Evolutionary conservation across 2,888 invertebrate species (phyloP).

Genomic region (Trilocha varians): DNA sequence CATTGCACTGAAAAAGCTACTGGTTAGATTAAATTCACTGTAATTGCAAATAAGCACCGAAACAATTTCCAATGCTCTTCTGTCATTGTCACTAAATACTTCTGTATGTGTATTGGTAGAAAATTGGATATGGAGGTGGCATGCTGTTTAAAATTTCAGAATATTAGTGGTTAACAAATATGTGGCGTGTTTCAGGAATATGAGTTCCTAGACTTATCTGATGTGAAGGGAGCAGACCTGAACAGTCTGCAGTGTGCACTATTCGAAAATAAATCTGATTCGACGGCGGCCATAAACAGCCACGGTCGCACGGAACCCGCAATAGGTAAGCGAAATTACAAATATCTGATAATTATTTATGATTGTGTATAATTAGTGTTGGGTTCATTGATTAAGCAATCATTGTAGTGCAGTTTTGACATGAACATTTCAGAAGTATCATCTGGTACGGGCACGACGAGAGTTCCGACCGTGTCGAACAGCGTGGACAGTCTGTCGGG

Average conservation of each 20-base stretch:
- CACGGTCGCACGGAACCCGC: constrained; percentile 46
- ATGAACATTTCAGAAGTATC: constrained; percentile 38
- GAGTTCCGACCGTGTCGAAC: constrained; percentile 60
- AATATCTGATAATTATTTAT: background rate
- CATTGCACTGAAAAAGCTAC: background rate
- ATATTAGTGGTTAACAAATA: constrained; percentile 24
- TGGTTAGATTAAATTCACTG: background rate
- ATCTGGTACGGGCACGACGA: constrained; percentile 56
- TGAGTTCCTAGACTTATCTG: constrained; percentile 83
- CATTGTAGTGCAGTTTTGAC: background rate
- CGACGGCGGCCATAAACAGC: constrained; percentile 35
- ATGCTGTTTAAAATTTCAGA: constrained; percentile 7
- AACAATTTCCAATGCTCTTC: background rate
- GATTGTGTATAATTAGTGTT: background rate
- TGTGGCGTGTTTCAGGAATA: constrained; percentile 71
- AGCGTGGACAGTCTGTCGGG: constrained; percentile 64
- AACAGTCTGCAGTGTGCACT: constrained; percentile 76
- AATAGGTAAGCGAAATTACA: constrained; percentile 35
- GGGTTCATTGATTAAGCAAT: background rate
- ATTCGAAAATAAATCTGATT: constrained; percentile 47
- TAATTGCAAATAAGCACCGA: background rate
- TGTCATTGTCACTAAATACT: background rate
- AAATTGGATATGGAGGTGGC: constrained; percentile 6
- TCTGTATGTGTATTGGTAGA: constrained; percentile 1
- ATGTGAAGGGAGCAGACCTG: constrained; percentile 79